These are phyloP conservation scores for Borostomias antarcticus DNA, from an alignment of 2,797 vertebrate genomes.

Conservation along the genomic window DNA sequence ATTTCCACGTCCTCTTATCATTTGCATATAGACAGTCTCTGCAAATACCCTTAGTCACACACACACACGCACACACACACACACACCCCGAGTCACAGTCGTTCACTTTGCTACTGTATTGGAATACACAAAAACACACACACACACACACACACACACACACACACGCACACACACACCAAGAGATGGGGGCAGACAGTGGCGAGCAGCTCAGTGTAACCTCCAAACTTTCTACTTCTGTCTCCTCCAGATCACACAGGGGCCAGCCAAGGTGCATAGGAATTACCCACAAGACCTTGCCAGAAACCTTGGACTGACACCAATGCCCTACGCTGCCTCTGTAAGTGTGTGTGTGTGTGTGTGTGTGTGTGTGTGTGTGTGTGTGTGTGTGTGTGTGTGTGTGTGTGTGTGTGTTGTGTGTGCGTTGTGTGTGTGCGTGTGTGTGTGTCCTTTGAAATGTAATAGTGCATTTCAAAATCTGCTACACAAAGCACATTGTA, in stretches of 20 bases:
- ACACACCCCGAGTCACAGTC: too few species aligned
- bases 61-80: slow-evolving; percentile 10
- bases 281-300: slow-evolving; percentile 78
- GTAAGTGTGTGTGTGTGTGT: slow-evolving; percentile 36
- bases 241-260: slow-evolving; percentile 29
- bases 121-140: slow-evolving; percentile 20
- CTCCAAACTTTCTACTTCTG: slow-evolving; percentile 71
- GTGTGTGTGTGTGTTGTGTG: too few species aligned
- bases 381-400: slow-evolving; percentile 12
- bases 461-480: slow-evolving; percentile 75
- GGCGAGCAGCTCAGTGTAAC: slow-evolving; percentile 50
- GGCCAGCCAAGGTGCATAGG: slow-evolving; percentile 73
- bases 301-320: slow-evolving; percentile 76
- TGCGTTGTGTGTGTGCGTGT: slow-evolving; percentile 48
- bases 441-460: slow-evolving; percentile 72
- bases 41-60: slow-evolving; percentile 62
- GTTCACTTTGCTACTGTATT: too few species aligned
- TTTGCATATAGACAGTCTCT: slow-evolving; percentile 77
- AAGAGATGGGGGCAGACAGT: background rate
- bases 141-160: too few species aligned
- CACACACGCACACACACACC: slow-evolving; percentile 6
- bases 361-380: slow-evolving; percentile 34
- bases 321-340: slow-evolving; percentile 62
- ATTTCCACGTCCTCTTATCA: slow-evolving; percentile 66
- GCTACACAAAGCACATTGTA: slow-evolving; percentile 80